Evolutionary conservation across 2,888 invertebrate species (phyloP).

Genomic region (Cantharis rustica): DNA sequence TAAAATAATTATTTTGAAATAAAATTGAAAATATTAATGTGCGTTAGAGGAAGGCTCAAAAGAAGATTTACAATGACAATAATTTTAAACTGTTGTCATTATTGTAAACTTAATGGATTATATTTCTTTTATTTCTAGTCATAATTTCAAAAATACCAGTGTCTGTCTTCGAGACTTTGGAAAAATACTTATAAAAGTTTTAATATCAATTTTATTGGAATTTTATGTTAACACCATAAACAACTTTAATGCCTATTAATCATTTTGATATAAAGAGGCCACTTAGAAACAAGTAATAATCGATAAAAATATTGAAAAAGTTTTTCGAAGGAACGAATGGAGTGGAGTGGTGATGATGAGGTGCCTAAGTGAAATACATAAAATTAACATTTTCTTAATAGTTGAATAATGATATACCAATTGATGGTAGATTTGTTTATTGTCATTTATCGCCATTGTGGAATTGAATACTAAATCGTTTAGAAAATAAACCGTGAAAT

Average conservation of each 20-base stretch:
- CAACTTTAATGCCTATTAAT: background rate
- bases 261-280: background rate
- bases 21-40: background rate
- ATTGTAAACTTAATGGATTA: background rate
- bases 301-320: background rate
- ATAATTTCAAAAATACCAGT: background rate
- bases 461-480: background rate
- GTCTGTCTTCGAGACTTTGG: background rate
- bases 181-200: background rate
- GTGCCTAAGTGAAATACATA: background rate
- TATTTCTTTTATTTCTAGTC: background rate
- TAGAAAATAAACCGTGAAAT: background rate
- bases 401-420: background rate
- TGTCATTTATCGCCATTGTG: background rate
- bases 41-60: background rate
- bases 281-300: background rate
- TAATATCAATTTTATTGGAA: slow-evolving; percentile 19
- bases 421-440: background rate
- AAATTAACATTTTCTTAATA: background rate
- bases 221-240: slow-evolving; percentile 16
- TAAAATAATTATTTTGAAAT: background rate
- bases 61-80: background rate
- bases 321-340: background rate
- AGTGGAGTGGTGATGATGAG: background rate
- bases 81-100: background rate